Base-by-base conservation (phyloP, 2,888 invertebrate species). In the Platycheirus rosarum region DNA sequence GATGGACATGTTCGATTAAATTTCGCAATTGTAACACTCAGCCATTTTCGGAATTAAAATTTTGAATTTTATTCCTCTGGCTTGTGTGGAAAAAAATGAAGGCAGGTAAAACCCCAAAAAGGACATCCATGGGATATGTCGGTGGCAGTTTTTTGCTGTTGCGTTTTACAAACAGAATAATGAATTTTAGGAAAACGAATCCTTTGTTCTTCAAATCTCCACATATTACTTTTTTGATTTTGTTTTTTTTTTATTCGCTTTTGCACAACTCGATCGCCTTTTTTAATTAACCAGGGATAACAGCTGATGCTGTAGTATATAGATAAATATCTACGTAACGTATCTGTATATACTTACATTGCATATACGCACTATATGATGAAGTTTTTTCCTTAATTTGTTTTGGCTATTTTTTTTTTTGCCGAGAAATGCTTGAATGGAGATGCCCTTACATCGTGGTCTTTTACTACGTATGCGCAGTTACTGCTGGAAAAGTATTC, bases 31-130 rank as follows among this genome's bases (percentile, higher is more conserved):
- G 66, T 44, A 26, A 71, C 63, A 57, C 66, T 66, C 48, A 60
- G 60, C 66, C 77, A 78, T 66, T 66, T 78, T 73, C 42, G 44
- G 66, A 78, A 78, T 78, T 71, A 78, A 66, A 73, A 66, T 73
- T 66, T 66, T 13, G 35, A 60, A 20, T 35, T 70, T 70, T 63
- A 63, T 70, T 29, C 18, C 13, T 35, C 26, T 29, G 7, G 60
- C 60, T 60, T 11, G 18, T 26, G 29, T 9, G 0, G 2, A 5
- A 16, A 13, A 23, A 60, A 29, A 16, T 2, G 11, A 5, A 13
- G 29, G 29, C 8, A 13, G 29, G 29, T 7, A n/a, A 48, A 29
- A 32, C 11, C 14, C 16, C n/a, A n/a, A n/a, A 14, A 18, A 48
- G 20, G 16, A 13, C 29, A 29, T 60, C 13, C 44, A 18, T 73